Conservation (phyloP, 2,888 invertebrate species). For the Synergus itoensis region DNA sequence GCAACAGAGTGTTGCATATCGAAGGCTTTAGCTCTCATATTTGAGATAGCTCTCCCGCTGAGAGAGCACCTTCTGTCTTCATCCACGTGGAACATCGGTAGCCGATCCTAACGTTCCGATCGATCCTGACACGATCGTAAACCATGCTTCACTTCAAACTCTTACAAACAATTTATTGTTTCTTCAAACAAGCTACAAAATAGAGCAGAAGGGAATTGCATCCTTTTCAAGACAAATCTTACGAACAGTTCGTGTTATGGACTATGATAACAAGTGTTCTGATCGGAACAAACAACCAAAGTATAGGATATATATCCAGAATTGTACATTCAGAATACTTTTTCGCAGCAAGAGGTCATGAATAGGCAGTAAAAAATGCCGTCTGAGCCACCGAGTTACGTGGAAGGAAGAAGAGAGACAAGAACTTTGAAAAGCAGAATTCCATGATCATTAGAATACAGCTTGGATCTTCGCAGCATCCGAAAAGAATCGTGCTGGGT, state of each 20-base stretch:
- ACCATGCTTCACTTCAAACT: too few relatives aligned
- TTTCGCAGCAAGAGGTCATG: neutral
- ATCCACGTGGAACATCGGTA: constrained; percentile 46
- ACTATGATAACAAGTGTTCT: too few relatives aligned
- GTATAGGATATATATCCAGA: too few relatives aligned
- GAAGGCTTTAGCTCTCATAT: constrained; percentile 52
- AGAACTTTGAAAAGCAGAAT: constrained; percentile 20
- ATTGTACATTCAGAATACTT: too few relatives aligned
- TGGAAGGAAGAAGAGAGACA: constrained; percentile 27
- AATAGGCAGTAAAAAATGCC: constrained; percentile 19
- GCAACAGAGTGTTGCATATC: constrained; percentile 56
- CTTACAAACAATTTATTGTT: too few relatives aligned
- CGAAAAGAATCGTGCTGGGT: constrained; percentile 72
- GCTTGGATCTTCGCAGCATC: constrained; percentile 52
- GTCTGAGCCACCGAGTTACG: neutral
- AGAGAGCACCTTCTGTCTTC: constrained; percentile 52
- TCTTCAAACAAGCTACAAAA: too few relatives aligned
- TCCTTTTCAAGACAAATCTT: too few relatives aligned
- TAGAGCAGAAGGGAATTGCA: too few relatives aligned
- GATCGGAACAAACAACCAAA: too few relatives aligned
- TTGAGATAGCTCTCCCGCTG: constrained; percentile 65
- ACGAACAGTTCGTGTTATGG: too few relatives aligned
- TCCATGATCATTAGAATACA: constrained; percentile 38
- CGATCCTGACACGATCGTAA: too few relatives aligned
- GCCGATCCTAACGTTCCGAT: too few relatives aligned